Evolutionary conservation across 1,140 invertebrate genomes (phyloP), one percentile per base, ranked within the genome.

Genomic region (Brachionus paranguensis): DNA sequence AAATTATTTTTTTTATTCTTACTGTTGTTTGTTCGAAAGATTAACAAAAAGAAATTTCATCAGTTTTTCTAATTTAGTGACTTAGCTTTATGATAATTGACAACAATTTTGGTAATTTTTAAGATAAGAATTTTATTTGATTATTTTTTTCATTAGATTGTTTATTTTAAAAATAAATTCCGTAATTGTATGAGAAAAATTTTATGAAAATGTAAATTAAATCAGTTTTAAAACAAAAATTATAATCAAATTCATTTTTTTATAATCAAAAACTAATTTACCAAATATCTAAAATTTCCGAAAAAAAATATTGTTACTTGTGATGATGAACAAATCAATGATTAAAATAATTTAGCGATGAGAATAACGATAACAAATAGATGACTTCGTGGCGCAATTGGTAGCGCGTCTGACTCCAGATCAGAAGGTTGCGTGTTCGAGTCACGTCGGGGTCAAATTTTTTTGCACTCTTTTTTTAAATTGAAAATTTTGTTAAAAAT

Each of bases 371-470:
- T 37, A 37, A 3, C 6, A 37, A 37, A 37, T 37, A 37, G 4
- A 37, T 37, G 64, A 68, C 64, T 68, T 68, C 33, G 64, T 68
- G 64, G n/a, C 24, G 64, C 68, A 70, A 43, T 43, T 55, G 53
- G 53, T 55, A 55, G 53, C 53, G 65, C 65, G 65, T 70, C 65
- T 70, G 65, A 70, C 65, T 70, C 65, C 65, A 70, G 65, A 70
- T 70, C 65, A 70, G 65, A 70, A 65, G 64, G 64, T 65, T 65
- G 64, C 64, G 64, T 27, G 64, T 65, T 65, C 64, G 29, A 65
- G 64, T 65, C 64, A 27, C 64, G 64, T 65, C 64, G 64, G 64
- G 64, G 64, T 65, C 45, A 47, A 47, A 47, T 1, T 14, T 47
- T 45, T 33, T 27, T 47, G 5, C 4, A 37, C 7, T 7, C 0